Percentiles rank a stretch among this genome's conserved stretches.
phyloP scores from a whole-genome alignment of 2,113 vertebrate genomes.

The Hepsetus odoe region DNA sequence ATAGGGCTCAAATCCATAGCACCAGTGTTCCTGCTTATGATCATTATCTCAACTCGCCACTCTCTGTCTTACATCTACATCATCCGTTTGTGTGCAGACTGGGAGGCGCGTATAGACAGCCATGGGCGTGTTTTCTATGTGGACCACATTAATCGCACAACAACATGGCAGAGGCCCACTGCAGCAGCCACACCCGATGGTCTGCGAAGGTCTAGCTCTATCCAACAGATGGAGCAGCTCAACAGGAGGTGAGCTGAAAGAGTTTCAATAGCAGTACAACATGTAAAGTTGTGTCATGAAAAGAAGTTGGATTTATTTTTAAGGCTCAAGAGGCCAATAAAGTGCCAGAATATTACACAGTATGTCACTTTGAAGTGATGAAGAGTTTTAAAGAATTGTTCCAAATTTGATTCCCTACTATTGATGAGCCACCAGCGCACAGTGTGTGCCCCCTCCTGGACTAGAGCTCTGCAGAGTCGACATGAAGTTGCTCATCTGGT shows the following conservation, averaged over 20 bases:
- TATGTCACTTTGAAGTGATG: too few relatives aligned
- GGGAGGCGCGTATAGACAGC: slow-evolving; percentile 92
- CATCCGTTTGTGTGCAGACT: slow-evolving; percentile 75
- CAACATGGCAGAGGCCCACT: slow-evolving; percentile 89
- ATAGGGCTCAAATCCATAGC: too few relatives aligned
- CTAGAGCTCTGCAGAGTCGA: too few relatives aligned
- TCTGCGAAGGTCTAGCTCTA: slow-evolving; percentile 82
- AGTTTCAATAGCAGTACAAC: too few relatives aligned
- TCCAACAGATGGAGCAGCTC: slow-evolving; percentile 92
- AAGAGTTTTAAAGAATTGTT: too few relatives aligned
- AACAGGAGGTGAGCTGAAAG: slow-evolving; percentile 78
- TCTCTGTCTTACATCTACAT: background rate
- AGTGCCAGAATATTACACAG: too few relatives aligned
- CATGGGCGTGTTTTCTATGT: slow-evolving; percentile 90
- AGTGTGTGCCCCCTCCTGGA: too few relatives aligned
- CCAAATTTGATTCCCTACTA: too few relatives aligned
- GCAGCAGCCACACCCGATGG: slow-evolving; percentile 82
- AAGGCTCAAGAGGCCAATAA: too few relatives aligned
- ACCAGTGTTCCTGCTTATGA: background rate
- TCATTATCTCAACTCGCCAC: background rate
- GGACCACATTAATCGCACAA: slow-evolving; percentile 88
- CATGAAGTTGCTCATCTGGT: too few relatives aligned
- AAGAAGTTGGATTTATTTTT: too few relatives aligned
- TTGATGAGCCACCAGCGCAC: too few relatives aligned
- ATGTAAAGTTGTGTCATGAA: background rate